Percentiles rank a stretch among this genome's conserved stretches.
phyloP scores from a whole-genome alignment of 2,888 invertebrate genomes.

The Didymodactylos carnosus region DNA sequence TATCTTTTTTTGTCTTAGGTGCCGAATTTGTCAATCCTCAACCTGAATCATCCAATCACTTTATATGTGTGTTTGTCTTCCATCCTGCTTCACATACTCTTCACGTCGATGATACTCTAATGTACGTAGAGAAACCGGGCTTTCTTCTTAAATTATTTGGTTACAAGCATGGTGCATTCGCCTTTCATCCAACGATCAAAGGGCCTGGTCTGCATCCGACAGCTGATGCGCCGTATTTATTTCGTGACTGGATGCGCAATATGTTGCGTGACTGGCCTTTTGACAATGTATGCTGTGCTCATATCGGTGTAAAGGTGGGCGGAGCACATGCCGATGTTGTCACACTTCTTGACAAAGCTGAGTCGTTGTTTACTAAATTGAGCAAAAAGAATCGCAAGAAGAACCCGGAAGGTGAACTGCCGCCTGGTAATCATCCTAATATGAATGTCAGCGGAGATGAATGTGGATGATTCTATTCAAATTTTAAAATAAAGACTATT shows the following conservation, averaged over 20 bases:
- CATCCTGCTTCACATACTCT: neutral
- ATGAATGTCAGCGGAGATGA: neutral
- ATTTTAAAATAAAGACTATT: no score
- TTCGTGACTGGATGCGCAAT: slow-evolving; percentile 1
- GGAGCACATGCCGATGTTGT: neutral
- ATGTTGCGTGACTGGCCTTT: neutral
- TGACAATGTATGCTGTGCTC: neutral
- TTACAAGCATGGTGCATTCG: neutral
- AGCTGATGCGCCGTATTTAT: neutral
- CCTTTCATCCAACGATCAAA: neutral
- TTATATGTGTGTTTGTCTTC: neutral
- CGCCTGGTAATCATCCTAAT: neutral
- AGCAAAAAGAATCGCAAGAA: neutral
- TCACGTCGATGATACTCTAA: neutral
- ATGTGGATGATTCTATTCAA: slow-evolving; percentile 1
- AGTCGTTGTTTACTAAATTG: neutral
- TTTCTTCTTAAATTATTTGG: neutral
- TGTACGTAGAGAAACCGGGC: neutral
- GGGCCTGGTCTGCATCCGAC: neutral
- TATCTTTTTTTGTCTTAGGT: neutral
- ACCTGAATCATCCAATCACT: neutral
- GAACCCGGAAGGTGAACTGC: neutral
- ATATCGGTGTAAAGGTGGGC: neutral
- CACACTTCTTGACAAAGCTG: neutral
- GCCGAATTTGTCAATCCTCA: neutral